Evolutionary conservation across 2,113 vertebrate species (phyloP).

Genomic region (Oryzias melastigma): DNA sequence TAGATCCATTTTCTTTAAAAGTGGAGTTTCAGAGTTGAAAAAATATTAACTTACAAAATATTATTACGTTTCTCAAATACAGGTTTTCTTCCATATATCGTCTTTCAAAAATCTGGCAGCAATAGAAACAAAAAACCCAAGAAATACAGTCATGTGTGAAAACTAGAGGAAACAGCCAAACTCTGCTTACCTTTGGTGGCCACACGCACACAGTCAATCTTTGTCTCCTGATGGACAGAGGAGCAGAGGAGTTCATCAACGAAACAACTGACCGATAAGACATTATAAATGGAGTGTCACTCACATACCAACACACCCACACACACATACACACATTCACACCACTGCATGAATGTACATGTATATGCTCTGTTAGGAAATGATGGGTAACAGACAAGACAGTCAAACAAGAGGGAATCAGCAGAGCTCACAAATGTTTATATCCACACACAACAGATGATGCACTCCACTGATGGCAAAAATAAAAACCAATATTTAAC

Average conservation of each 20-base stretch:
- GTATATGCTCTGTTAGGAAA: neutral
- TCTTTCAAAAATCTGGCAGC: too few species aligned
- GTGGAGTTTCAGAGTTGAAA: too few species aligned
- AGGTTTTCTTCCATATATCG: too few species aligned
- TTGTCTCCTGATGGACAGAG: conserved; percentile 88
- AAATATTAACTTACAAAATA: too few species aligned
- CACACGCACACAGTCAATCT: conserved; percentile 93
- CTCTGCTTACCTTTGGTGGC: conserved; percentile 89
- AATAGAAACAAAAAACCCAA: too few species aligned
- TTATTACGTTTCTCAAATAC: too few species aligned
- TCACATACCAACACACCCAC: conserved; percentile 20
- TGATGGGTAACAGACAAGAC: conserved; percentile 27
- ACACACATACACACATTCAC: conserved; percentile 17
- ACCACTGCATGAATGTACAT: conserved; percentile 41
- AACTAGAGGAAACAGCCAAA: too few species aligned
- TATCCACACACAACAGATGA: conserved; percentile 11
- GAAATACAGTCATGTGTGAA: neutral
- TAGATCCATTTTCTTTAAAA: too few species aligned
- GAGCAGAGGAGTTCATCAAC: conserved; percentile 40
- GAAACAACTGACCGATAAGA: conserved; percentile 26
- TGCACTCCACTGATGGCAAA: too few species aligned
- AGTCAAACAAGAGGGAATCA: conserved; percentile 63
- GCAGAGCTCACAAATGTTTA: conserved; percentile 64
- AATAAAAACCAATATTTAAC: too few species aligned
- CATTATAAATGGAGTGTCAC: conserved; percentile 1